Percentiles rank a stretch among this genome's conserved stretches.
Evolutionary conservation across 1,140 invertebrate species (phyloP).

Genomic region (Triops longicaudatus): DNA sequence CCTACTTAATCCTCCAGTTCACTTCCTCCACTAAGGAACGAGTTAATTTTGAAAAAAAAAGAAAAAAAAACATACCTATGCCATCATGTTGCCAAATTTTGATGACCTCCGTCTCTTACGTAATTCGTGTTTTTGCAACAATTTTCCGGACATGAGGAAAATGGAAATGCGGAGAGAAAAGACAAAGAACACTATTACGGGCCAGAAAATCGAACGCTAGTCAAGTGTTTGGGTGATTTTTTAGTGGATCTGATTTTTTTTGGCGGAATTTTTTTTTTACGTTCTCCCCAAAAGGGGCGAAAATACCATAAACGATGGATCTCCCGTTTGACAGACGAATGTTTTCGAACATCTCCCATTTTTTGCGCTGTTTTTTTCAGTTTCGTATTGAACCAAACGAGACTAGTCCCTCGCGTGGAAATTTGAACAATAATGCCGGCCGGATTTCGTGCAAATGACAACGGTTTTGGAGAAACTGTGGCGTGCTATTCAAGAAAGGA

Average conservation of each 20-base stretch:
- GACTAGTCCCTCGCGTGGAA: not conserved
- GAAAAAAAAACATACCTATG: not conserved
- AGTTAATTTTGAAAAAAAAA: not conserved
- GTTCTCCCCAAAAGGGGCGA: not conserved
- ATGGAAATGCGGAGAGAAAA: not conserved
- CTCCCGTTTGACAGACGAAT: not conserved
- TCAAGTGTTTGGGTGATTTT: not conserved
- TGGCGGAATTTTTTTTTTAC: not conserved
- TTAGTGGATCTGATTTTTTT: not conserved
- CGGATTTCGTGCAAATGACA: not conserved
- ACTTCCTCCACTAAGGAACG: not conserved
- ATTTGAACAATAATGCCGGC: not conserved
- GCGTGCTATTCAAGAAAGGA: not conserved
- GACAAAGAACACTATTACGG: not conserved
- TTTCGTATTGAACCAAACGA: not conserved
- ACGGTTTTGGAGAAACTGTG: not conserved
- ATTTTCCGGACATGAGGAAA: not conserved
- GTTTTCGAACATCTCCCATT: not conserved
- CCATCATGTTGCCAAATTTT: constrained; percentile 15
- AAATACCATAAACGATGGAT: not conserved
- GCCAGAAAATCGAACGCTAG: not conserved
- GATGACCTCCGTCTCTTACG: constrained; percentile 3
- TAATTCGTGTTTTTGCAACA: constrained; percentile 10
- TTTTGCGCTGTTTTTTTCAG: not conserved
- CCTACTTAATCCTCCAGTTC: not conserved